Evolutionary conservation across 2,113 vertebrate genomes (phyloP).

Genomic region (Microtus richardsoni): DNA sequence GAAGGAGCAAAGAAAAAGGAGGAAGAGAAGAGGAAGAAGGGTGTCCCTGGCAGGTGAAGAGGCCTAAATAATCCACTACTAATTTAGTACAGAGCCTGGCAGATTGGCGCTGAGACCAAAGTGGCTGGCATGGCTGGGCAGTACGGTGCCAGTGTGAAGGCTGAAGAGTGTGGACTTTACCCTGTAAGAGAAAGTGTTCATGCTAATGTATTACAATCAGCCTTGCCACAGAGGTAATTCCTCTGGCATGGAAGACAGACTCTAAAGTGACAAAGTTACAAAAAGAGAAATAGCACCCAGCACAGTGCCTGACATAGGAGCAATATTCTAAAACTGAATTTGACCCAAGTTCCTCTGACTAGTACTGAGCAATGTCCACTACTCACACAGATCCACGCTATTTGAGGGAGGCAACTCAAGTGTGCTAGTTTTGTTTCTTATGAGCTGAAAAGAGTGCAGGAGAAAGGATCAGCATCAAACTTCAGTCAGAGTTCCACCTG

Average conservation of each 20-base stretch:
- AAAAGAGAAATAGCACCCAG: conserved; percentile 11
- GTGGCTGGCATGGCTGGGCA: background rate
- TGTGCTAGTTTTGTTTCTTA: background rate
- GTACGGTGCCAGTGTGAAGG: background rate
- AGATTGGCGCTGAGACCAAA: background rate
- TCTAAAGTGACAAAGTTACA: conserved; percentile 47
- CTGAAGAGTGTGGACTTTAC: conserved; percentile 21
- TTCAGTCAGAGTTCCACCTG: background rate
- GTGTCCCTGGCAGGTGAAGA: background rate
- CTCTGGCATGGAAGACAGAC: background rate
- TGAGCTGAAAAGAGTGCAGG: background rate
- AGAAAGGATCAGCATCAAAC: conserved; percentile 51
- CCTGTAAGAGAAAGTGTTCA: conserved; percentile 2
- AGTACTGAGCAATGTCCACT: background rate
- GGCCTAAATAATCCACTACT: background rate
- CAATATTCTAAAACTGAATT: conserved; percentile 7
- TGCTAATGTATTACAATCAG: background rate
- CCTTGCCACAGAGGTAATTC: background rate
- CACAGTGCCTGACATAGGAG: background rate
- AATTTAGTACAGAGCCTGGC: background rate
- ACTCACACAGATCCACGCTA: background rate
- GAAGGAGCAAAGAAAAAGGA: background rate
- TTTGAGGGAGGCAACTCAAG: conserved; percentile 29
- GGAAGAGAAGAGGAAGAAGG: background rate
- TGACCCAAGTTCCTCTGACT: conserved; percentile 6